Evolutionary conservation across 2,888 invertebrate species (phyloP).

Genomic region (Melitaea athalia): DNA sequence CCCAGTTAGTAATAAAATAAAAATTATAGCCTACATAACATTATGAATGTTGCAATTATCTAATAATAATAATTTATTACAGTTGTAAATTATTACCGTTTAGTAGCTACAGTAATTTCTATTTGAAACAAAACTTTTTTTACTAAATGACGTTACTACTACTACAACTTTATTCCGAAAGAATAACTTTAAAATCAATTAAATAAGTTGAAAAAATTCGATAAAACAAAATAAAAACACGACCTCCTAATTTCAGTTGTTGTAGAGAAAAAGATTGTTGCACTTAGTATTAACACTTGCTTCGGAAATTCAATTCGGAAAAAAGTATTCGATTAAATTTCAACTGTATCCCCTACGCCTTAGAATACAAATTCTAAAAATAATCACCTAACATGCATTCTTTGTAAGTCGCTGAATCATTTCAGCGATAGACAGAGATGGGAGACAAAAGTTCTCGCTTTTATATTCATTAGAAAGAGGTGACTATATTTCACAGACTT

Average conservation of each 20-base stretch:
- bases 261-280: slow-evolving; percentile 69
- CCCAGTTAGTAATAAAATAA: no score
- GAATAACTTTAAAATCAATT: not conserved
- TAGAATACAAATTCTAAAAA: slow-evolving; percentile 39
- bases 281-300: slow-evolving; percentile 68
- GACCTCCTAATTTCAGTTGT: slow-evolving; percentile 56
- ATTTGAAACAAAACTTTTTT: no score
- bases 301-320: slow-evolving; percentile 66
- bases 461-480: slow-evolving; percentile 56
- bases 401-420: slow-evolving; percentile 72
- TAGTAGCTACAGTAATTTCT: no score
- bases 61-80: no score
- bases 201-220: slow-evolving; percentile 11
- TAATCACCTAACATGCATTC: slow-evolving; percentile 49
- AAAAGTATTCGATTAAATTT: slow-evolving; percentile 34
- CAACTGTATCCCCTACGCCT: slow-evolving; percentile 35
- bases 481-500: slow-evolving; percentile 47
- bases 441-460: slow-evolving; percentile 48
- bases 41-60: no score
- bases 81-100: no score
- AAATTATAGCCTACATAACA: no score
- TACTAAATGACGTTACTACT: no score
- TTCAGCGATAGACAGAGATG: slow-evolving; percentile 62
- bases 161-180: not conserved
- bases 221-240: slow-evolving; percentile 53